Evolutionary conservation across 2,113 vertebrate species (phyloP).

Genomic region (Gopherus flavomarginatus): DNA sequence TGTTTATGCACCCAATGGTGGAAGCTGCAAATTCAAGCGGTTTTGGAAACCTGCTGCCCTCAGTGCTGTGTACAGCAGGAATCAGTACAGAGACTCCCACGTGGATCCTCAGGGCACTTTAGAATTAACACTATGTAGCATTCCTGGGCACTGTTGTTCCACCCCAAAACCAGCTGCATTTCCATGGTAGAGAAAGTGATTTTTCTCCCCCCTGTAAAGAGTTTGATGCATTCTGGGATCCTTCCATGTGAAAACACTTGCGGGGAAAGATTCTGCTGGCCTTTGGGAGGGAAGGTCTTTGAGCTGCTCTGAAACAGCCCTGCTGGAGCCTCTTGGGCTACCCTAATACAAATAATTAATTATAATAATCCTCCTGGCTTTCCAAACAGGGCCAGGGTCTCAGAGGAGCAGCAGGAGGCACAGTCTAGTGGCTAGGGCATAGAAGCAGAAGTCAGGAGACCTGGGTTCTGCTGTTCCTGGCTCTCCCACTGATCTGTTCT

Average conservation of each 20-base stretch:
- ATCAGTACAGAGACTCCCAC: neutral
- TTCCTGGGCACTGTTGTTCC: neutral
- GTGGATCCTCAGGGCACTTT: too few species aligned
- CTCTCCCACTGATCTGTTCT: neutral
- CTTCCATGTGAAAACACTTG: neutral
- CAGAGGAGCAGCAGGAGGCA: neutral
- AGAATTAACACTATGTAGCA: accelerated
- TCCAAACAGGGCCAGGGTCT: neutral
- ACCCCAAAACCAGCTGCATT: neutral
- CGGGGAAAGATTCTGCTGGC: neutral
- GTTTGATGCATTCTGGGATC: neutral
- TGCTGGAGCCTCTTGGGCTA: neutral
- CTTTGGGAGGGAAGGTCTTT: neutral
- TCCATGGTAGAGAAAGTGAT: neutral
- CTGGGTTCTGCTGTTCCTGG: neutral
- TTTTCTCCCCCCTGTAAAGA: neutral
- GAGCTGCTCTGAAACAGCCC: neutral
- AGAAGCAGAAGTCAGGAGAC: neutral
- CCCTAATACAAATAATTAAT: neutral
- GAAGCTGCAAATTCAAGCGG: neutral
- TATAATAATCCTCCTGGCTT: neutral
- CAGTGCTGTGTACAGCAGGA: neutral
- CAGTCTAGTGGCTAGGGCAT: neutral
- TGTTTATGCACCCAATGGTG: accelerated
- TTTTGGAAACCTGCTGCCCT: neutral